Base-by-base conservation (phyloP, 2,113 vertebrate genomes). In the Podarcis muralis region DNA sequence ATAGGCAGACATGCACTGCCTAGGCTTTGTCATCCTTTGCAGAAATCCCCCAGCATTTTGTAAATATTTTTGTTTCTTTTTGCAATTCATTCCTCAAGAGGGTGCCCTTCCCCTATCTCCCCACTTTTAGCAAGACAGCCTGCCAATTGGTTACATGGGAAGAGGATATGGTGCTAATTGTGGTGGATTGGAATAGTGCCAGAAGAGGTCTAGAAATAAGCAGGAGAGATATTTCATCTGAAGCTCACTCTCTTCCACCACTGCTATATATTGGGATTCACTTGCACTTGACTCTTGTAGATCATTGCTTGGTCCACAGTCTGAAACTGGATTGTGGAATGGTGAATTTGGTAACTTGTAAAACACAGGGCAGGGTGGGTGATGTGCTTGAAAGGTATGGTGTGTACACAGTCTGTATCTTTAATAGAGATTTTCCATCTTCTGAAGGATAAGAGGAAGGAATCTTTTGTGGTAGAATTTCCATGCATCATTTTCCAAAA, bases 401-500 rank as follows among this genome's bases (percentile, higher is more conserved):
- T 53, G 48, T 53, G 48, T 53, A 53, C 48, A 53, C 48, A 53
- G 48, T 53, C 48, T 12, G 48, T 68, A 68, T n/a, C 25, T n/a
- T 72, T 25, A 72, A n/a, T 72, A 72, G 69, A 72, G 11, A 12
- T 78, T 48, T 4, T 75, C 53, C 59, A 18, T 20, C 59, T 62
- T 1, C 6, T 59, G 23, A 30, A 35, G 72, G 35, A 72, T 83
- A 79, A 75, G 11, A 6, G 20, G 27, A 22, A 40, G n/a, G 2
- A 6, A 66, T 84, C 91, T 78, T 2, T 1, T 27, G 35, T 23
- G 48, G 23, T 83, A 37, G 18, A 62, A 91, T 87, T 93, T 88
- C 88, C 65, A 87, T 87, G 43, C 91, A 76, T 69, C 48, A 74
- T 59, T 72, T 93, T 87, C 88, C 81, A 87, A 87, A 89, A 84